Evolutionary conservation across 2,113 vertebrate species (phyloP), one percentile per base, ranked within the genome.

Genomic region (Lamprologus ornatipinnis): DNA sequence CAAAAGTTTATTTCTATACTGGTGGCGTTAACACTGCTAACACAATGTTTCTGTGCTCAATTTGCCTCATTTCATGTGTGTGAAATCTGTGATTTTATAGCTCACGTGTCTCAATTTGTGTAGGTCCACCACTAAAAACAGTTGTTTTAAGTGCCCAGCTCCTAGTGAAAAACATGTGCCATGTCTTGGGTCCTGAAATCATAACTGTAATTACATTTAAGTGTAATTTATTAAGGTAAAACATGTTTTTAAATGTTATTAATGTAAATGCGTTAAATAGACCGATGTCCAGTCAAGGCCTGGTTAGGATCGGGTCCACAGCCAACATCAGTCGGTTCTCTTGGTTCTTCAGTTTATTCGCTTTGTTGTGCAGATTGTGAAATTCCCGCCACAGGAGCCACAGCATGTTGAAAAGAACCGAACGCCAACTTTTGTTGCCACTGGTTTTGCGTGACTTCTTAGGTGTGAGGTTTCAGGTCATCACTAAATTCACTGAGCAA

Each of bases 331-430:
- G 2, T 60, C 5, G 8, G 26, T 60, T 60, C 26, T 17, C 57
- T 31, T 31, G 26, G 14, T 31, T 60, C 26, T 17, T 31, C 14
- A 60, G 57, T 6, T 31, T 14, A 2, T 1, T 57, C 12, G 4
- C 55, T 57, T 7, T 1, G 3, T 60, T 60, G 28, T 60, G 57
- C 5, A 19, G 28, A 33, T 4, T 33, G 15, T 60, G 15, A 33
- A 60, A 60, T 60, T 60, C 9, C 57, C 0, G 1, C 28, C 23
- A 37, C 33, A 65, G 60, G 0, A 65, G 60, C 31, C 19, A 37
- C 60, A 37, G 60, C 17, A 65, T 37, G 33, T 37, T 37, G 0
- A 37, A 37, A 11, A 60, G 57, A 60, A 60, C 8, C 2, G 8
- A 33, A 33, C 2, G 8, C 5, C 26, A 60, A 10, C 9, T 60